Conservation (phyloP, 2,797 vertebrate species). For the Parotocinclus haroldoi region DNA sequence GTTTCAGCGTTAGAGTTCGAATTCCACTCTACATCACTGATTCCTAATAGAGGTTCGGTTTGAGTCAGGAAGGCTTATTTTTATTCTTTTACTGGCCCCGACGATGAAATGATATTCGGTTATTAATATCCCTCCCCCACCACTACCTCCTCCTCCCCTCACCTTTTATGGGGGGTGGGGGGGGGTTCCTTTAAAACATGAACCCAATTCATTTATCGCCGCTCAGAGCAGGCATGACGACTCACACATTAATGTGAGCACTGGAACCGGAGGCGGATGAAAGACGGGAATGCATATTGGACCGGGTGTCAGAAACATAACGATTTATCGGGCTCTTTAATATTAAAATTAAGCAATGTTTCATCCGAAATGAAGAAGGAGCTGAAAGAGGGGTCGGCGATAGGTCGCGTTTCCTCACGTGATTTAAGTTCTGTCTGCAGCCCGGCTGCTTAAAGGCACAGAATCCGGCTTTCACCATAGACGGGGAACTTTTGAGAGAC, state of each 20-base stretch:
- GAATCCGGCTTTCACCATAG: background rate
- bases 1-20: no score
- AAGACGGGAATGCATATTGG: background rate
- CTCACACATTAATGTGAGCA: background rate
- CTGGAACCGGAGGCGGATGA: background rate
- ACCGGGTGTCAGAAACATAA: background rate
- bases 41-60: no score
- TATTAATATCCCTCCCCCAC: no score
- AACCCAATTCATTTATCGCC: no score
- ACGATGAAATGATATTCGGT: no score
- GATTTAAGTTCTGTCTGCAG: conserved; percentile 8
- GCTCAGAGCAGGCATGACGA: no score
- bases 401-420: conserved; percentile 17
- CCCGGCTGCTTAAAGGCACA: background rate
- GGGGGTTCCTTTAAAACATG: no score
- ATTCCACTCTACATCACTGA: no score
- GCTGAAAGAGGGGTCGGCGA: background rate
- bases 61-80: no score
- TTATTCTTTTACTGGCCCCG: no score
- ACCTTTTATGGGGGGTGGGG: no score
- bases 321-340: conserved; percentile 8
- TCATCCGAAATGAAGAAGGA: conserved; percentile 4
- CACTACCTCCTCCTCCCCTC: no score
- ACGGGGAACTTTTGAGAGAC: background rate
- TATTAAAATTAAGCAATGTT: conserved; percentile 14